Evolutionary conservation across 2,888 invertebrate genomes (phyloP).

Genomic region (Chrysolina oricalcia): DNA sequence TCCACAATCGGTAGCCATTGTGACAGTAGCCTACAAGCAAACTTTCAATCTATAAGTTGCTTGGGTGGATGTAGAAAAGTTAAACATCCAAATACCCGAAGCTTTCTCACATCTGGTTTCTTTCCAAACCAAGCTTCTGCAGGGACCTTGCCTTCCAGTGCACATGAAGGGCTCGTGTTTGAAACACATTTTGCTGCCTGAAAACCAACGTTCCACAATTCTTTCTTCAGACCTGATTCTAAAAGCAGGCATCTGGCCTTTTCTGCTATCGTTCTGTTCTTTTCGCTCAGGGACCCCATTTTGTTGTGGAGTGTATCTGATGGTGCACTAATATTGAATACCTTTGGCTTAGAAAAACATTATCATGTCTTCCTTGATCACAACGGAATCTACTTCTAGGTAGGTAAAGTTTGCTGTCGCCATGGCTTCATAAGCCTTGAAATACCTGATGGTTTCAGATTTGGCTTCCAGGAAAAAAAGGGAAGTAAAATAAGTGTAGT

Average conservation of each 20-base stretch:
- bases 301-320: slow-evolving; percentile 8
- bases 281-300: slow-evolving; percentile 6
- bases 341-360: neutral
- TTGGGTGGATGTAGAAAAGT: no score
- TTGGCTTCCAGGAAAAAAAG: neutral
- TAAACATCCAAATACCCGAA: no score
- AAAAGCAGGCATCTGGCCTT: slow-evolving; percentile 19
- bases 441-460: neutral
- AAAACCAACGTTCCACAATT: slow-evolving; percentile 3
- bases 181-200: neutral
- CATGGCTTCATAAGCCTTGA: neutral
- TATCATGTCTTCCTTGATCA: neutral
- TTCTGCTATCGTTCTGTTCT: slow-evolving; percentile 19
- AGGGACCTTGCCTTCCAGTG: neutral
- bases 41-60: no score
- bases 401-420: neutral
- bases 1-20: slow-evolving; percentile 26
- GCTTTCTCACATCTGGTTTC: neutral
- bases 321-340: neutral
- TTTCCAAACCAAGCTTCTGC: neutral
- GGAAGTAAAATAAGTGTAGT: neutral
- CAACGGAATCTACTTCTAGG: neutral
- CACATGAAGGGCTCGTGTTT: slow-evolving; percentile 9
- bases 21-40: no score
- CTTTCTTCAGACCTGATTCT: neutral